Evolutionary conservation across 2,113 vertebrate genomes (phyloP).

Genomic region (Cochlearius cochlearius): DNA sequence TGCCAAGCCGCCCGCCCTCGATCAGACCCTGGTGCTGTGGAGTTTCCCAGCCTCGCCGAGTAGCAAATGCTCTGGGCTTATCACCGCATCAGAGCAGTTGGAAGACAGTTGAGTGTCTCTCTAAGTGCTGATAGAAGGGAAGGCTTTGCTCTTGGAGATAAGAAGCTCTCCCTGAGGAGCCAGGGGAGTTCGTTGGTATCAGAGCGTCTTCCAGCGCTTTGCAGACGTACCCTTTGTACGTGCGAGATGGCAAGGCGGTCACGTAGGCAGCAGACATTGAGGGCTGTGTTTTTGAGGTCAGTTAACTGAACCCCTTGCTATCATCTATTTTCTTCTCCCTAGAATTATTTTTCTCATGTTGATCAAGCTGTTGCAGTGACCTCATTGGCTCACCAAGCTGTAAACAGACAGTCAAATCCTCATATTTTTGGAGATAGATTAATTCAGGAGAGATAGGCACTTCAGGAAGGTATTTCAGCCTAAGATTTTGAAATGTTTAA

Average conservation of each 20-base stretch:
- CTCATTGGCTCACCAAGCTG: not conserved
- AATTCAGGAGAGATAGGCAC: not conserved
- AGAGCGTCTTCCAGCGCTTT: not conserved
- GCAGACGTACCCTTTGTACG: not conserved
- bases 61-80: not conserved
- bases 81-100: conserved; percentile 57
- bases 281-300: not conserved
- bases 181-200: conserved; percentile 37
- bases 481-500: not conserved
- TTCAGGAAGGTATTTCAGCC: not conserved
- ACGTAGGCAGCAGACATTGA: not conserved
- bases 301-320: conserved; percentile 3
- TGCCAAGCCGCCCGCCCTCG: not conserved
- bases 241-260: not conserved
- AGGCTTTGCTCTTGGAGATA: conserved; percentile 62
- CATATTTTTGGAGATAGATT: rapidly evolving
- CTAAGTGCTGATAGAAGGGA: conserved; percentile 8
- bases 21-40: not conserved
- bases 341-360: not conserved
- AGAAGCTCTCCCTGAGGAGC: conserved; percentile 36
- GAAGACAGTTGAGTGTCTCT: conserved; percentile 67
- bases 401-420: not conserved
- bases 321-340: not conserved
- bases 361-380: not conserved
- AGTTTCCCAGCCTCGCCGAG: not conserved